A percentile compares a stretch with the other conserved stretches of the same genome.
These are phyloP conservation scores for Myanophis thanlyinensis DNA, from an alignment of 2,113 vertebrate genomes.

Conservation along the genomic window DNA sequence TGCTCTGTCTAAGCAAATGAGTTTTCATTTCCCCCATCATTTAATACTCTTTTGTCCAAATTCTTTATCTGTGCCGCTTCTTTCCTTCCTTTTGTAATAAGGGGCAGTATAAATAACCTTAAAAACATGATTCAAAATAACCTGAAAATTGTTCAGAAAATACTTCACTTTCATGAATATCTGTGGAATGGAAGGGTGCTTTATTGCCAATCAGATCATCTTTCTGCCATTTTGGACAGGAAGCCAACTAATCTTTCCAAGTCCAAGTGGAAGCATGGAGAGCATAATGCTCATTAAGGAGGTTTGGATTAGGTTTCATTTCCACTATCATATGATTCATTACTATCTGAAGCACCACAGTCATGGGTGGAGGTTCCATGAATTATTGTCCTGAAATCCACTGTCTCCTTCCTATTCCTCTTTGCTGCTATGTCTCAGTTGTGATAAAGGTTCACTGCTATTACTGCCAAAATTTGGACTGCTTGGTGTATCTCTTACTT, in stretches of 20 bases:
- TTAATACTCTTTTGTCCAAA: neutral
- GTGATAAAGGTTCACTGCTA: neutral
- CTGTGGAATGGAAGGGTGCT: neutral
- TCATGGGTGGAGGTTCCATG: neutral
- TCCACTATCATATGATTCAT: neutral
- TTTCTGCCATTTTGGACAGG: neutral
- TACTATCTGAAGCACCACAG: neutral
- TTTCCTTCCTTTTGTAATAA: neutral
- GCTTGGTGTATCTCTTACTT: neutral
- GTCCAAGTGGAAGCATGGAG: neutral
- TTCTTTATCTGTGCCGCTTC: neutral
- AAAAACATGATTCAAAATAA: neutral
- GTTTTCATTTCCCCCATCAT: neutral
- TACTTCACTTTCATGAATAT: neutral
- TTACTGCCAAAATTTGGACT: neutral
- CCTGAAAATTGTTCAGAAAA: neutral
- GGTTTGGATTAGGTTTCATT: neutral
- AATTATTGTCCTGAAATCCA: neutral
- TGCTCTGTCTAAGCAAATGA: neutral
- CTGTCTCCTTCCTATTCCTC: neutral
- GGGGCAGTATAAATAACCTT: neutral
- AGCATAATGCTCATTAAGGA: neutral
- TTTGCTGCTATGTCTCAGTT: neutral
- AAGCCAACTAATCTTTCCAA: neutral
- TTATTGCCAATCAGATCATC: neutral